Percentiles rank a stretch among this genome's conserved stretches.
Conservation (phyloP, 2,888 invertebrate genomes). For the Dysmachus trigonus region DNA sequence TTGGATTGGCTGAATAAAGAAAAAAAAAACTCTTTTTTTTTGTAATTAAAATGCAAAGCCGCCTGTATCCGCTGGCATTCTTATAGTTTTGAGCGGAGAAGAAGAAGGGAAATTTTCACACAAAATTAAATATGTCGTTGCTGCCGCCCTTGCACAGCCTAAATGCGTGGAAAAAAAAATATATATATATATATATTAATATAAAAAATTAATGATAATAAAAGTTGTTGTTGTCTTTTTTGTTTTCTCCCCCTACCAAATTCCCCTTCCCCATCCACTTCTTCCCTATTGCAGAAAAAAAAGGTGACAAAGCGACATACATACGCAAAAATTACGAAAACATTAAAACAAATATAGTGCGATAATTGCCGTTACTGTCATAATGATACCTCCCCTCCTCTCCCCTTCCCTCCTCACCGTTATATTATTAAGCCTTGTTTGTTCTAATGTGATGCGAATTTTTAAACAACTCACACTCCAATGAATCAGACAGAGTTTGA, state of each 20-base stretch:
- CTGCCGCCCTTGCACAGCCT: neutral
- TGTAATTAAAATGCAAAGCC: slow-evolving; percentile 14
- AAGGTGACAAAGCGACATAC: neutral
- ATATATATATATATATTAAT: too few relatives aligned
- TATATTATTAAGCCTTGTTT: neutral
- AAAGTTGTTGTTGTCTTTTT: too few relatives aligned
- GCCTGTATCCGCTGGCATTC: slow-evolving; percentile 20
- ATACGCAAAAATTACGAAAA: neutral
- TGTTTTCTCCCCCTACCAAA: too few relatives aligned
- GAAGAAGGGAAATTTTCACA: neutral
- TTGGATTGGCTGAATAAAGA: too few relatives aligned
- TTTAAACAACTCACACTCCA: neutral
- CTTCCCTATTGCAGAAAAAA: too few relatives aligned
- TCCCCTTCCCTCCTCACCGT: neutral
- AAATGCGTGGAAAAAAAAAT: neutral
- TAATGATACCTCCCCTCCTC: neutral
- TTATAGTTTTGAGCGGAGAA: neutral
- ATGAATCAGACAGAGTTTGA: neutral
- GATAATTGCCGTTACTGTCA: slow-evolving; percentile 4
- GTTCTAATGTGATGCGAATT: slow-evolving; percentile 27
- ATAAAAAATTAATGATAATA: too few relatives aligned
- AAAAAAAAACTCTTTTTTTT: neutral
- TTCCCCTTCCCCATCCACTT: too few relatives aligned
- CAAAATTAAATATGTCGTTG: too few relatives aligned
- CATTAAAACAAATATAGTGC: neutral